phyloP scores from a whole-genome alignment of 2,797 vertebrate species.

The Anabacerthia variegaticeps region DNA sequence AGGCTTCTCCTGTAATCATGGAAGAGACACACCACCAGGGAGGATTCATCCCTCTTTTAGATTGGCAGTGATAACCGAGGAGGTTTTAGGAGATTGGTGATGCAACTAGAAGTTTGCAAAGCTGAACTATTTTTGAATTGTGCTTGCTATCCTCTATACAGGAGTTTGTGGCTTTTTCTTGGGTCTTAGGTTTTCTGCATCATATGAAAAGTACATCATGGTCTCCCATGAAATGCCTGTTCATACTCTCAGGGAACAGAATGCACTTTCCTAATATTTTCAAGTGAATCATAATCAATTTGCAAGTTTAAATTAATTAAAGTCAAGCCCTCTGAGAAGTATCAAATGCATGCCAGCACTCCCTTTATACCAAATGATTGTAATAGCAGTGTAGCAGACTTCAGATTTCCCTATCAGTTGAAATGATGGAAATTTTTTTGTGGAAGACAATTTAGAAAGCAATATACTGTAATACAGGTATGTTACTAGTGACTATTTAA shows the following conservation, averaged over 20 bases:
- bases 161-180: neutral
- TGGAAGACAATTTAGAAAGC: neutral
- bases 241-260: neutral
- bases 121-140: neutral
- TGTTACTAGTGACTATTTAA: neutral
- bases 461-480: neutral
- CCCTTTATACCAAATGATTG: neutral
- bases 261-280: neutral
- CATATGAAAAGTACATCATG: neutral
- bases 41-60: neutral
- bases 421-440: neutral
- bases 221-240: neutral
- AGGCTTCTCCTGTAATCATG: neutral
- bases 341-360: neutral
- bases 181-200: neutral
- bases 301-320: slow-evolving; percentile 18
- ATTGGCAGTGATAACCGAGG: neutral
- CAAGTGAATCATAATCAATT: neutral
- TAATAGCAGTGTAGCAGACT: neutral
- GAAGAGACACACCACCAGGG: accelerated
- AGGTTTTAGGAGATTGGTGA: neutral
- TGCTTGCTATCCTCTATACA: neutral
- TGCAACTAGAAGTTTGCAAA: neutral
- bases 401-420: neutral
- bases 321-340: neutral